Evolutionary conservation across 2,797 vertebrate species (phyloP).

Genomic region (Stomatorhinus walkeri): DNA sequence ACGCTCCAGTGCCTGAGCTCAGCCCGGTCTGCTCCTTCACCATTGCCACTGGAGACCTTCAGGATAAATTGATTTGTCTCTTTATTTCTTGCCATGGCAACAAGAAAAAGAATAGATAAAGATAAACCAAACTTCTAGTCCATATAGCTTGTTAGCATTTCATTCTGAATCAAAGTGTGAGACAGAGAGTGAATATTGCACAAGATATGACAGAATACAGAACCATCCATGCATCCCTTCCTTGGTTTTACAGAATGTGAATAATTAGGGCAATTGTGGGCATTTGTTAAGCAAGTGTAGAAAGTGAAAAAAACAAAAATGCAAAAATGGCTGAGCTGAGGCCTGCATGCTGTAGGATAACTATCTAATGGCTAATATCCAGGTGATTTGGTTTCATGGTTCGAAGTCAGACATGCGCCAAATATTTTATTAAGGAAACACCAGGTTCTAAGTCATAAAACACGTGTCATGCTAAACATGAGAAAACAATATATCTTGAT

Average conservation of each 20-base stretch:
- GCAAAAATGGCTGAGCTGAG: not conserved
- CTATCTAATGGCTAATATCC: not conserved
- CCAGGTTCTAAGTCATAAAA: not conserved
- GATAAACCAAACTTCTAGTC: constrained; percentile 47
- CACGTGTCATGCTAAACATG: not conserved
- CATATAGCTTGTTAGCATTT: constrained; percentile 27
- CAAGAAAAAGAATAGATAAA: constrained; percentile 46
- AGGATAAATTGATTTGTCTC: constrained; percentile 38
- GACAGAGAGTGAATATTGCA: not conserved
- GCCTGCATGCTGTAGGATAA: not conserved
- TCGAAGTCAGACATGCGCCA: not conserved
- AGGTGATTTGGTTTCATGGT: not conserved
- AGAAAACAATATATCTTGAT: not conserved
- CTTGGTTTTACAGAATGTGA: not conserved
- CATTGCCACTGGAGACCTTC: constrained; percentile 3
- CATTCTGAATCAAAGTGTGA: constrained; percentile 31
- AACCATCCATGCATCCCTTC: not conserved
- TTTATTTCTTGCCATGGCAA: constrained; percentile 52
- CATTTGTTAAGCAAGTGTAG: not conserved
- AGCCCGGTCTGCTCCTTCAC: not conserved
- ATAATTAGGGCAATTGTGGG: not conserved
- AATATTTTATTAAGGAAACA: not conserved
- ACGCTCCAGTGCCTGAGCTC: not conserved
- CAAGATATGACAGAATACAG: not conserved
- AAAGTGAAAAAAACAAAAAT: not conserved